Percentiles rank a stretch among this genome's conserved stretches.
phyloP scores from a whole-genome alignment of 2,113 vertebrate genomes.

The Rostratula benghalensis region DNA sequence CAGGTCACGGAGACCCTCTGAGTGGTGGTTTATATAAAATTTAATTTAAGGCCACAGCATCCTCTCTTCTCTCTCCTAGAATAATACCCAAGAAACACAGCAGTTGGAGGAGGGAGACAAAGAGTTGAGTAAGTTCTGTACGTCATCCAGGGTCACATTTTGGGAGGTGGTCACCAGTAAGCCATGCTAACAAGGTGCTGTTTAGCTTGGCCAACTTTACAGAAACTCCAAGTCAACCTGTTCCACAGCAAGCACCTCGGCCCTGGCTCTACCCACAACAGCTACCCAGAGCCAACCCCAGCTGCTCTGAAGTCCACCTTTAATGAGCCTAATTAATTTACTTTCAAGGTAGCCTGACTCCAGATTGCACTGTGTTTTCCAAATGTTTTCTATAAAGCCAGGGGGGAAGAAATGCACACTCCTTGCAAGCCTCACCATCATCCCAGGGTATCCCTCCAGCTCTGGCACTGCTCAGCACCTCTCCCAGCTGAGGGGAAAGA shows the following conservation, averaged over 20 bases:
- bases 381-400: not conserved
- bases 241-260: not conserved
- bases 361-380: not conserved
- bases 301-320: not conserved
- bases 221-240: not conserved
- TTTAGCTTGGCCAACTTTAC: not conserved
- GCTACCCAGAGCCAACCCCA: not conserved
- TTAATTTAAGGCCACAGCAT: not conserved
- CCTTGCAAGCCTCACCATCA: accelerated
- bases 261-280: not conserved
- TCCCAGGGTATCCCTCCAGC: not conserved
- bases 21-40: not conserved
- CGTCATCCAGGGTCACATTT: not conserved
- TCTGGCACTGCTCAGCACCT: not conserved
- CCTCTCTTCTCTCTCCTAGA: not conserved
- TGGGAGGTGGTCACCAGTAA: accelerated
- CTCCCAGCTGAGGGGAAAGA: not conserved
- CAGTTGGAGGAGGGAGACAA: not conserved
- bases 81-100: not conserved
- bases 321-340: conserved; percentile 40
- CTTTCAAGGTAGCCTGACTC: conserved; percentile 18
- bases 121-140: not conserved
- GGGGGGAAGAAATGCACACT: accelerated
- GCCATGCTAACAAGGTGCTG: not conserved
- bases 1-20: accelerated